Evolutionary conservation across 2,113 vertebrate genomes (phyloP).

Genomic region (Zosterops pallidus): DNA sequence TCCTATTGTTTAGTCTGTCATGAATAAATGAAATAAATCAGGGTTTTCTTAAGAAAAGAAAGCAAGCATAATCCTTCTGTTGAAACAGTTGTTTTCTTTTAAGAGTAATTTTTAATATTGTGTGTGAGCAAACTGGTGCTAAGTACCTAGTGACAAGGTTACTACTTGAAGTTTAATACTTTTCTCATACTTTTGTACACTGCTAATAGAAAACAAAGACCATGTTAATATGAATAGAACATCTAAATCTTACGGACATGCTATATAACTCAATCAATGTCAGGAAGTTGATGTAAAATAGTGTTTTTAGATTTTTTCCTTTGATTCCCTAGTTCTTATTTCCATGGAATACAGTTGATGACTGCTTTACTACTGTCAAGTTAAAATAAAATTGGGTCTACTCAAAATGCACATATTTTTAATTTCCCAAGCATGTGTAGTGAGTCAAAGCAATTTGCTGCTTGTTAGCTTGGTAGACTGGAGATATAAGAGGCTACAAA

Average conservation of each 20-base stretch:
- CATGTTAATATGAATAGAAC: neutral
- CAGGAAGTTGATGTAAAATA: neutral
- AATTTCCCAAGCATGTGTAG: neutral
- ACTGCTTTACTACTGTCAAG: neutral
- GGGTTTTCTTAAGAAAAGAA: neutral
- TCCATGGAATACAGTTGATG: neutral
- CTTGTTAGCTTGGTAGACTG: neutral
- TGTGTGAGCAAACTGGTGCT: neutral
- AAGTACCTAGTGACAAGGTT: neutral
- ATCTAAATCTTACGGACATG: neutral
- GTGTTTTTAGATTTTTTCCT: neutral
- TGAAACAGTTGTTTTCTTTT: neutral
- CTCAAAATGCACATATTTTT: neutral
- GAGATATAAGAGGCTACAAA: neutral
- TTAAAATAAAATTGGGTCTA: neutral
- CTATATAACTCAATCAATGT: neutral
- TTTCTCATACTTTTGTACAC: neutral
- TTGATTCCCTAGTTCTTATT: neutral
- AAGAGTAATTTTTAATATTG: neutral
- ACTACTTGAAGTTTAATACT: neutral
- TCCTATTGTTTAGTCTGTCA: neutral
- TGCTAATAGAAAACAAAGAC: neutral
- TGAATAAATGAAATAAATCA: neutral
- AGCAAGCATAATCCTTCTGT: neutral
- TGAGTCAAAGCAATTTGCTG: rapidly evolving